Evolutionary conservation across 2,888 invertebrate genomes (phyloP), one percentile per base, ranked within the genome.

Genomic region (Brachyptera risi): DNA sequence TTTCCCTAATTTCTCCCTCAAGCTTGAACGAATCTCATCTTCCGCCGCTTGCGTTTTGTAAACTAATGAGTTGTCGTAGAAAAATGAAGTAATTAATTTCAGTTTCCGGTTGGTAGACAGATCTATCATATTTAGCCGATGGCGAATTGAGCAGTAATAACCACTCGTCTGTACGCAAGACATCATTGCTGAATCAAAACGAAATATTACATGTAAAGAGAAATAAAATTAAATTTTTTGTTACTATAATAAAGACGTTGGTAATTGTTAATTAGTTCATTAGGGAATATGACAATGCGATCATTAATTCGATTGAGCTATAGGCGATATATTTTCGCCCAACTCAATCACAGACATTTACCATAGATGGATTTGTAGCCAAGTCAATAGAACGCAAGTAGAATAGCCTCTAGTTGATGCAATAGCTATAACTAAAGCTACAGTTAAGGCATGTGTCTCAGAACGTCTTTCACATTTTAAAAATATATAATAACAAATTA

Each of bases 71-170:
- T 60, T 60, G 59, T 60, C 63, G 37, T 40, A 42, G 40, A 59
- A 38, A 60, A 63, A 63, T 63, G 60, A 58, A 58, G 60, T 63
- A 63, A 63, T 63, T 63, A 63, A 60, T 63, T 63, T 60, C 49
- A 50, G 56, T 63, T 60, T 59, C 49, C 63, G 59, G 42, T 24
- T 44, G 61, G 58, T 56, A 61, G 57, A 37, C 38, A 26, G 31
- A 58, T 61, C 50, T 26, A 17, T 44, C 61, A 35, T 21, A 3
- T 35, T 44, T 4, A n/a, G 44, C 44, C 44, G 44, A 44, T 44
- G 44, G 44, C 44, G 19, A 44, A 44, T 44, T 44, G 9, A 44
- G 44, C 44, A 44, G 21, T 44, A 15, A 17, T 44, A 44, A 44
- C 11, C 11, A 44, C 21, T 31, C 31, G 5, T n/a, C n/a, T n/a